Evolutionary conservation across 2,797 vertebrate species (phyloP).

Genomic region (Crypturellus tataupa): DNA sequence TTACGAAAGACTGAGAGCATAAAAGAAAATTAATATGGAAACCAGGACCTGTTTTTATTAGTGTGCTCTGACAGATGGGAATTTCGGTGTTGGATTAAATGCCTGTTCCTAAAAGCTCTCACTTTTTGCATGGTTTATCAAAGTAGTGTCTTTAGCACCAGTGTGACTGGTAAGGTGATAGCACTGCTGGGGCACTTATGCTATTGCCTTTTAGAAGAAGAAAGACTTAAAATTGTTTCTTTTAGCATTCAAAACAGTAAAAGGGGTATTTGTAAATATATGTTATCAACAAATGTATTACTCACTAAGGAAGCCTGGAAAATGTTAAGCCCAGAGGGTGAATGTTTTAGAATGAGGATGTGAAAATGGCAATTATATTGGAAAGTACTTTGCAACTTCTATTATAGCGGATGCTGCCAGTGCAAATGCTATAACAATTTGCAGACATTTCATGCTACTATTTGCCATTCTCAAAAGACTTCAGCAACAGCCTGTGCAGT

Average conservation of each 20-base stretch:
- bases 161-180: neutral
- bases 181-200: neutral
- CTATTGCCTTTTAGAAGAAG: neutral
- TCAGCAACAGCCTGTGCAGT: neutral
- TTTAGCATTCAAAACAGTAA: neutral
- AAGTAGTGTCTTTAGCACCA: neutral
- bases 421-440: neutral
- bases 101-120: neutral
- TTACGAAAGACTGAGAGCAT: neutral
- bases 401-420: neutral
- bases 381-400: neutral
- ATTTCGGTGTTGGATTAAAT: neutral
- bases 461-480: neutral
- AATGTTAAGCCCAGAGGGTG: slow-evolving; percentile 23
- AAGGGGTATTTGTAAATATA: neutral
- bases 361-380: neutral
- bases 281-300: neutral
- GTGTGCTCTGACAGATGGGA: neutral
- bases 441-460: neutral
- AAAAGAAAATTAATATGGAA: neutral
- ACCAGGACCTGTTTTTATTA: neutral
- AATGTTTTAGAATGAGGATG: slow-evolving; percentile 7
- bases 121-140: neutral
- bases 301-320: neutral
- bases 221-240: neutral